Conservation (phyloP, 2,888 invertebrate species). For the Leucozona laternaria region DNA sequence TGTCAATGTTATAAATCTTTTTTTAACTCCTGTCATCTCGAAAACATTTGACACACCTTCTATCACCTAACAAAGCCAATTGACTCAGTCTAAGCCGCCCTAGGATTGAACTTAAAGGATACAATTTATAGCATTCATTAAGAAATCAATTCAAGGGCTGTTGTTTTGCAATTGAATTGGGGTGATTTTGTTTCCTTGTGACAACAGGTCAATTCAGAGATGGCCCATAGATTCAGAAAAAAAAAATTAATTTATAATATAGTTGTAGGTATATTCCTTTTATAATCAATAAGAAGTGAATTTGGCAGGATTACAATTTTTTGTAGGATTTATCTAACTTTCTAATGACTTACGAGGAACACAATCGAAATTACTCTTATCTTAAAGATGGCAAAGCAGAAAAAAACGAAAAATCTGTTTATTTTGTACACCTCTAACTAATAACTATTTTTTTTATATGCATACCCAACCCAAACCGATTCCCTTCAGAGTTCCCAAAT, state of each 20-base stretch:
- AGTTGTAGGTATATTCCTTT: background rate
- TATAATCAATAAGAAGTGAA: background rate
- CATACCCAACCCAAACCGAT: conserved; percentile 14
- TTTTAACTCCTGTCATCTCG: conserved; percentile 60
- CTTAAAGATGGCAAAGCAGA: background rate
- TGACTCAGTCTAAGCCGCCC: conserved; percentile 9
- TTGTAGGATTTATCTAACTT: background rate
- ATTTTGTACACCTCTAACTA: background rate
- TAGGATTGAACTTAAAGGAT: conserved; percentile 1
- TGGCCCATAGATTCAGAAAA: conserved; percentile 32
- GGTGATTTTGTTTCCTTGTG: conserved; percentile 35
- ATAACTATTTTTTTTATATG: conserved; percentile 16
- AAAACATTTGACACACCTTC: conserved; percentile 70
- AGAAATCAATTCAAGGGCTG: conserved; percentile 61
- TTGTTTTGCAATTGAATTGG: conserved; percentile 59
- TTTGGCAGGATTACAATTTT: background rate
- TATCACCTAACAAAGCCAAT: conserved; percentile 72
- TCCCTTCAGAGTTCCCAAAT: conserved; percentile 16
- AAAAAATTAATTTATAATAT: background rate
- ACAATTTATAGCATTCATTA: conserved; percentile 72
- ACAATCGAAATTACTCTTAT: background rate
- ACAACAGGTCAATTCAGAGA: conserved; percentile 45
- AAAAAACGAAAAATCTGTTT: background rate
- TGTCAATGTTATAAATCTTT: conserved; percentile 55
- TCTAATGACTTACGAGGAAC: too few species aligned